Conservation (phyloP, 2,888 invertebrate species). For the Ryuthela nishihirai region DNA sequence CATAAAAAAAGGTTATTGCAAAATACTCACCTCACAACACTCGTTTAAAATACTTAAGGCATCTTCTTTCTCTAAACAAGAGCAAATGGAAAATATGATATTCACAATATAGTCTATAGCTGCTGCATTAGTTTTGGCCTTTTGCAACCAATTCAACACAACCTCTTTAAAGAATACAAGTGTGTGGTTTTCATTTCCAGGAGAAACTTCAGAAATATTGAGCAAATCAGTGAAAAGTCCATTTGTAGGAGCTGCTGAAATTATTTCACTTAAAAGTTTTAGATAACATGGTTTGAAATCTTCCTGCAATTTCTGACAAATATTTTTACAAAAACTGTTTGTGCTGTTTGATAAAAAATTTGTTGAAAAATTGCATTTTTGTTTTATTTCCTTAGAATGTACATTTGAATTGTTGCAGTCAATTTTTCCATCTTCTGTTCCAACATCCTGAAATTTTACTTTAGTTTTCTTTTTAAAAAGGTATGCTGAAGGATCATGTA, state of each 20-base stretch:
- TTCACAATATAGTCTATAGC: neutral
- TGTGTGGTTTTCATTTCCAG: no score
- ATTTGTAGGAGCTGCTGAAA: neutral
- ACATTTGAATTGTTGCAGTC: no score
- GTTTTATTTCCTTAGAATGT: no score
- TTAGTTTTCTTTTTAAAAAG: slow-evolving; percentile 1
- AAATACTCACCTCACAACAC: slow-evolving; percentile 18
- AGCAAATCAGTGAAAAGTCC: neutral
- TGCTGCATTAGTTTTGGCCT: neutral
- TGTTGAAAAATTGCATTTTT: no score
- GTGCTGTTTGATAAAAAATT: no score
- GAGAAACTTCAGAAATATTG: no score
- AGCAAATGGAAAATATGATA: slow-evolving; percentile 29
- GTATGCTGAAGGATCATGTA: neutral
- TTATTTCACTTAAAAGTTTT: neutral
- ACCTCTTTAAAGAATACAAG: slow-evolving; percentile 1
- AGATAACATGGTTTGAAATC: no score
- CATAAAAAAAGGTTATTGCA: no score
- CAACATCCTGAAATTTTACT: slow-evolving; percentile 7
- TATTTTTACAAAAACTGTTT: no score
- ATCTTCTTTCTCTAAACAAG: slow-evolving; percentile 31
- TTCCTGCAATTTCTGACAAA: no score
- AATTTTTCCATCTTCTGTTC: no score
- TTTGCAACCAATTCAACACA: slow-evolving; percentile 2
- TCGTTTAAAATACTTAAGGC: slow-evolving; percentile 11